Base-by-base conservation (phyloP, 2,888 invertebrate species). In the Papilio protenor region DNA sequence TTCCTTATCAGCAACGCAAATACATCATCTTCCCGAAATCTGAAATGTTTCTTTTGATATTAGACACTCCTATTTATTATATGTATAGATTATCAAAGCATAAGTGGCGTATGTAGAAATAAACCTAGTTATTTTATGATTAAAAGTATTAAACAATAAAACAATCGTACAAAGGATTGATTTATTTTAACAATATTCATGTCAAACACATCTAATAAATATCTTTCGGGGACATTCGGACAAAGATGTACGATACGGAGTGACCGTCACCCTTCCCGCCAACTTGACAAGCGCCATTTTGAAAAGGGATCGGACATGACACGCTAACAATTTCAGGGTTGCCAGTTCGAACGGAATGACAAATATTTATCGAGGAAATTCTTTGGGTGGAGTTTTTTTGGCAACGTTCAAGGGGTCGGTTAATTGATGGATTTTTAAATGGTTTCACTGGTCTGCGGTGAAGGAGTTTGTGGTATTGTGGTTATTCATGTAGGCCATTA, bases 261-360 rank as follows among this genome's bases (percentile, higher is more conserved):
- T 92, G 93, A 92, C 92, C 92, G 88, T 84, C 87, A 84, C 89
- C 88, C 87, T 83, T 49, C 77, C 79, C 81, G 79, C 66, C 77
- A 75, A 79, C 77, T 83, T 90, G 89, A 89, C 89, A 88, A 87
- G 77, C 84, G 88, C 89, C 91, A 91, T 92, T 93, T 91, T 93
- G 93, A 93, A 90, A 91, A 92, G 93, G 93, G 92, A 91, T 90
- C 87, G 92, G 93, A 92, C 93, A 90, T 89, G 90, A 89, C 90
- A 88, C 83, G 83, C 85, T 82, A 83, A 84, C 87, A 84, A 87
- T 86, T 85, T 82, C 85, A 91, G 93, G 93, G 93, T 83, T 93
- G 86, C 85, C 90, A 87, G 85, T 82, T 85, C 77, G 66, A 78
- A 69, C 70, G 64, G 59, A 75, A 78, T 76, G 85, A 82, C 86